These are phyloP conservation scores for Styela plicata DNA, from an alignment of 23 tunicate species.

Conservation along the genomic window DNA sequence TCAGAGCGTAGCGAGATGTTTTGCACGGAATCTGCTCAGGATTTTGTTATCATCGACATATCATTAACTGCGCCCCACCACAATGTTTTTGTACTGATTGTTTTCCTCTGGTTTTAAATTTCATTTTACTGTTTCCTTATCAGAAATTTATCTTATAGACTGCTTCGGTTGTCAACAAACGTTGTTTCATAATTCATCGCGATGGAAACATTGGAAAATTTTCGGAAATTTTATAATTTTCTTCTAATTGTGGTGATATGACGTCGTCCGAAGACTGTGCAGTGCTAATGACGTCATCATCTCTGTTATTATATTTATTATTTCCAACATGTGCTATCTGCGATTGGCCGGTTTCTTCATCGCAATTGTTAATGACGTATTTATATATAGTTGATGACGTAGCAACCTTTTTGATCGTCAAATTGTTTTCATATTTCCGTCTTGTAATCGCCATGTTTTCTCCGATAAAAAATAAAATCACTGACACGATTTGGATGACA, in stretches of 20 bases:
- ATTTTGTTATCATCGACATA: no score
- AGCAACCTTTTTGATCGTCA: background rate
- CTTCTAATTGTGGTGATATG: no score
- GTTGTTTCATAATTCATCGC: background rate
- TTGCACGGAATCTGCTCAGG: no score
- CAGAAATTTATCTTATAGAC: background rate
- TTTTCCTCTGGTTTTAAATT: no score
- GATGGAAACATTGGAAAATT: constrained; percentile 14
- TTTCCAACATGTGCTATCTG: background rate
- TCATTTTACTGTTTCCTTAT: no score
- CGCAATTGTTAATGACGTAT: background rate
- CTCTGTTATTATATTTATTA: background rate
- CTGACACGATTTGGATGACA: constrained; percentile 41
- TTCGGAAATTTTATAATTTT: no score
- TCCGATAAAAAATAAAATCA: constrained; percentile 37
- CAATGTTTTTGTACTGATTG: no score
- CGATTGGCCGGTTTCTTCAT: background rate
- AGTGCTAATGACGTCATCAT: constrained; percentile 26
- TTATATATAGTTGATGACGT: constrained; percentile 16
- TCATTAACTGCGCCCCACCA: no score
- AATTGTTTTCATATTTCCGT: background rate
- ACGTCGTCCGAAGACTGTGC: no score
- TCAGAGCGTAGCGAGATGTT: no score
- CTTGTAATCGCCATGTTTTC: constrained; percentile 37
- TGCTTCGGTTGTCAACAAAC: background rate